Base-by-base conservation (phyloP, 1,140 invertebrate species). In the Sitophilus oryzae region DNA sequence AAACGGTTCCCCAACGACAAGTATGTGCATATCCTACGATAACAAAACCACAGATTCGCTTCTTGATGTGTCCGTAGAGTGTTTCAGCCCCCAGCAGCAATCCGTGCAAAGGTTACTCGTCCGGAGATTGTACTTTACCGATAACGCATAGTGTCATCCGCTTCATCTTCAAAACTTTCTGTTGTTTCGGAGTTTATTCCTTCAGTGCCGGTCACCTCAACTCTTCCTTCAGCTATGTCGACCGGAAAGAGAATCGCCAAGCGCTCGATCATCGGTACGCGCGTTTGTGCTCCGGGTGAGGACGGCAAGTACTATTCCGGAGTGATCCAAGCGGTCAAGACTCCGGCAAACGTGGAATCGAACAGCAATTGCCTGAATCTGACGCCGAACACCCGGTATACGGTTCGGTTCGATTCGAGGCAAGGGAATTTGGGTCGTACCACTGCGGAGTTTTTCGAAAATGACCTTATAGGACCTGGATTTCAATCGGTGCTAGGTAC, bases 181-280 rank as follows among this genome's bases (percentile, higher is more conserved):
- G 25, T 49, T 22, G 22, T 37, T 34, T 51, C 42, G 6, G 35
- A n/a, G n/a, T n/a, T 35, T 30, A 30, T 45, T 36, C n/a, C 15
- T 11, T 10, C 11, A 6, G 25, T 30, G 5, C 25, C 25, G 25
- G n/a, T 36, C n/a, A 37, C 15, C 10, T 50, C 14, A 3, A 18
- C 11, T 25, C 37, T 10, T 51, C 19, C 19, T 35, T 19, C 18
- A 21, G 40, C 20, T 44, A 94, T 94, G 91, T 93, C 91, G 67
- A 92, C 90, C 59, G 89, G 90, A 50, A 93, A 92, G 73, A 78
- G 93, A 64, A 77, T 96, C 67, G 92, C 93, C 47, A 98, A 97
- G 78, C 81, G 94, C 65, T 96, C 92, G 66, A 96, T 97, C 65
- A 85, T 97, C 65, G 93, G 94, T 57, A 96, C 92, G 57, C 82